phyloP scores from a whole-genome alignment of 1,140 invertebrate genomes.

The Papilio aristodemus region DNA sequence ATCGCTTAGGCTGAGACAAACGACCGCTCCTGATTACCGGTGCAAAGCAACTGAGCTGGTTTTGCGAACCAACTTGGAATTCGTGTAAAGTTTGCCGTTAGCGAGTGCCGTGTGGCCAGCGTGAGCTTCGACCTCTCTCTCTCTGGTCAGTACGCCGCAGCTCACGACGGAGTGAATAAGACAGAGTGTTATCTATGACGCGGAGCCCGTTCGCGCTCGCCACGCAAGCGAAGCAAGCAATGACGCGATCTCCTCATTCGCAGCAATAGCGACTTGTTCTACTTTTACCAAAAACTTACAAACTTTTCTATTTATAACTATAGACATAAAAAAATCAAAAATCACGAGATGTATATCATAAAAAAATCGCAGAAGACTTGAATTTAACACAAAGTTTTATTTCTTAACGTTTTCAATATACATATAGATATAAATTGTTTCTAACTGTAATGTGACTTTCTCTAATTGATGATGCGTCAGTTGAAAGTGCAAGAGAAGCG shows the following conservation, averaged over 20 bases:
- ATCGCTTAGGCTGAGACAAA: conserved; percentile 37
- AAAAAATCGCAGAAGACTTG: not conserved
- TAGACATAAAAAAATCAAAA: not conserved
- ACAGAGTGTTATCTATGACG: conserved; percentile 55
- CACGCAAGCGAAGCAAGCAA: conserved; percentile 69
- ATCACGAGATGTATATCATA: no score
- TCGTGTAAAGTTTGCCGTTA: conserved; percentile 65
- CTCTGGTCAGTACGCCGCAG: conserved; percentile 19
- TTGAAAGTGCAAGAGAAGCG: conserved; percentile 7
- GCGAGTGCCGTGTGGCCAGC: conserved; percentile 37
- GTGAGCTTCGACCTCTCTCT: conserved; percentile 36
- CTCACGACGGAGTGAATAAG: conserved; percentile 42
- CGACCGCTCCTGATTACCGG: conserved; percentile 48
- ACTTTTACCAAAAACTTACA: conserved; percentile 60
- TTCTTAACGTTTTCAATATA: not conserved
- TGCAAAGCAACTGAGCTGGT: conserved; percentile 58
- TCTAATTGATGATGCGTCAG: conserved; percentile 16
- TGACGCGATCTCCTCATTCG: conserved; percentile 62
- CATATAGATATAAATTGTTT: conserved; percentile 5
- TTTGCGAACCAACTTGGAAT: conserved; percentile 56
- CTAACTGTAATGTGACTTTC: conserved; percentile 9
- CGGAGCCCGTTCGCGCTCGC: conserved; percentile 55
- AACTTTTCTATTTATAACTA: conserved; percentile 7
- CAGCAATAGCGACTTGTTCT: conserved; percentile 51
- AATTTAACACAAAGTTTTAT: not conserved